Evolutionary conservation across 1,140 invertebrate species (phyloP).

Genomic region (Bombus difficillimus): DNA sequence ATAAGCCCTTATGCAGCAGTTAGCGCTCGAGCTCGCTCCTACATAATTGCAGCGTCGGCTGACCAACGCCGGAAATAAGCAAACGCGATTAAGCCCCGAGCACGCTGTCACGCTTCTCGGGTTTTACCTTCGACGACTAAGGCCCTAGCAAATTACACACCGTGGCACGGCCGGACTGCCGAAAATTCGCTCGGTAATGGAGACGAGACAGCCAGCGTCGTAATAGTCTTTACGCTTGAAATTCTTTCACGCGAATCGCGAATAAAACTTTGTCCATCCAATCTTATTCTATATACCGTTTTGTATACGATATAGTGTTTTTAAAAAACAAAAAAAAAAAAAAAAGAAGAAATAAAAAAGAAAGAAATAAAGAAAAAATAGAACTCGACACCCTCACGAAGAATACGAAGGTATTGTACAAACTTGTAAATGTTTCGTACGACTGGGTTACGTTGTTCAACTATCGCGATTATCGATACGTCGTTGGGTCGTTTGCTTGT

Average conservation of each 20-base stretch:
- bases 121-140: constrained; percentile 58
- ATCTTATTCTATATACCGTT: neutral
- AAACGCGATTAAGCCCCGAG: constrained; percentile 77
- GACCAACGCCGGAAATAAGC: constrained; percentile 78
- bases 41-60: constrained; percentile 73
- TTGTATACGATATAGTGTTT: neutral
- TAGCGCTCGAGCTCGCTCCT: constrained; percentile 55
- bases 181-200: constrained; percentile 49
- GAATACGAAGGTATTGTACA: too few relatives aligned
- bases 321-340: rapidly evolving
- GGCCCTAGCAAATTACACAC: constrained; percentile 56
- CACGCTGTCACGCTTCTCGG: constrained; percentile 75
- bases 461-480: neutral
- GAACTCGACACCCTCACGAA: neutral
- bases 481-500: neutral
- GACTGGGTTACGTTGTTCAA: neutral
- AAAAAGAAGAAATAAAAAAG: too few relatives aligned
- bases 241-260: constrained; percentile 15
- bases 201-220: neutral
- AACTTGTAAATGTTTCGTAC: neutral
- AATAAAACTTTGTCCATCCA: neutral
- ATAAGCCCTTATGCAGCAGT: constrained; percentile 72
- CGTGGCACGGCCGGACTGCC: constrained; percentile 11
- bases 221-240: constrained; percentile 5
- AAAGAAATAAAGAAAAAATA: too few relatives aligned